These are phyloP conservation scores for Sebastes diploproa DNA, from an alignment of 2,797 vertebrate genomes.

Conservation along the genomic window DNA sequence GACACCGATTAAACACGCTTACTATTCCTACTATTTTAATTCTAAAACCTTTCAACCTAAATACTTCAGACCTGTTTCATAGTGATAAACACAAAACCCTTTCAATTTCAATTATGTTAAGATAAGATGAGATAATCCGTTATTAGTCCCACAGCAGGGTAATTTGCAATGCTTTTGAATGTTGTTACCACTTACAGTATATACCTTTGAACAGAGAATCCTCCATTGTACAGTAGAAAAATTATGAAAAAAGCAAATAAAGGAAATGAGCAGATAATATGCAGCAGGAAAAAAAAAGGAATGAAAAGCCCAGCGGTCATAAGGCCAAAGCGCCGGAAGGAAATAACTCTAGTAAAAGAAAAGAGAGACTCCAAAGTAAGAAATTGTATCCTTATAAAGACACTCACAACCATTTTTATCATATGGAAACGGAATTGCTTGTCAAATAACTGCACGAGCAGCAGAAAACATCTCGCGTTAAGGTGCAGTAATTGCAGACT, in stretches of 20 bases:
- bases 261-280: constrained; percentile 39
- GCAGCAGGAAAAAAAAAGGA: constrained; percentile 4
- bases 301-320: background rate
- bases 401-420: constrained; percentile 13
- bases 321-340: background rate
- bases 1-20: too few relatives aligned
- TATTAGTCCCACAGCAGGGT: too few relatives aligned
- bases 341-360: background rate
- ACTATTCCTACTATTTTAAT: too few relatives aligned
- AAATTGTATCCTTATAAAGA: constrained; percentile 9
- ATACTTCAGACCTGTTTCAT: too few relatives aligned
- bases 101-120: too few relatives aligned
- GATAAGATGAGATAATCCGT: too few relatives aligned
- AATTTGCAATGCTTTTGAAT: background rate
- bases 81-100: too few relatives aligned
- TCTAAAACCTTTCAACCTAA: too few relatives aligned
- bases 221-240: constrained; percentile 7
- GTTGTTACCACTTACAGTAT: too few relatives aligned
- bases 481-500: constrained; percentile 70
- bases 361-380: constrained; percentile 15
- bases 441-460: constrained; percentile 69
- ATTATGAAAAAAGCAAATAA: constrained; percentile 44
- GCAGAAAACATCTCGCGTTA: constrained; percentile 67
- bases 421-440: constrained; percentile 40
- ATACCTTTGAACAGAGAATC: too few relatives aligned